Conservation (phyloP, 2,797 vertebrate species). For the Sylvilagus floridanus region DNA sequence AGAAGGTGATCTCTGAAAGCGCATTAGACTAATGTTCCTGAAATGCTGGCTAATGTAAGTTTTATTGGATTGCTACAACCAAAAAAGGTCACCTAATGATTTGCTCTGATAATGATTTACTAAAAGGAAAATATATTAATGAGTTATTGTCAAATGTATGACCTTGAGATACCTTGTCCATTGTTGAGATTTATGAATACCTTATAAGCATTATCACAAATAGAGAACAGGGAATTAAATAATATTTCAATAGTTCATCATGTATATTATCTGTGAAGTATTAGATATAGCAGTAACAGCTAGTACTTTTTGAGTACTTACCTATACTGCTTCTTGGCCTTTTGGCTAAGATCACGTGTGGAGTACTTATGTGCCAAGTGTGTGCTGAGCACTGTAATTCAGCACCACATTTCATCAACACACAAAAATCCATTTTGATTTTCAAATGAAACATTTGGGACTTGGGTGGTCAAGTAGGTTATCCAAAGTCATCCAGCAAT, state of each 20-base stretch:
- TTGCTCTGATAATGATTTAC: constrained; percentile 89
- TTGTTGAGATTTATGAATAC: constrained; percentile 83
- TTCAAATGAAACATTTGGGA: not conserved
- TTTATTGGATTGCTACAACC: constrained; percentile 91
- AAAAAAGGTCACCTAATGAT: constrained; percentile 89
- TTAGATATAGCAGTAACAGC: not conserved
- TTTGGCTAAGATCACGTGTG: too few species aligned
- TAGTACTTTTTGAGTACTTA: not conserved
- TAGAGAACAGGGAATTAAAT: constrained; percentile 71
- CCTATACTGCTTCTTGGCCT: too few species aligned
- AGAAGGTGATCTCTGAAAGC: constrained; percentile 95
- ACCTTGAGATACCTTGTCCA: constrained; percentile 86
- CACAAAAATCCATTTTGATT: not conserved
- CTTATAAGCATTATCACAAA: constrained; percentile 69
- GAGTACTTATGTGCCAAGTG: not conserved
- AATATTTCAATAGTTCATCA: not conserved
- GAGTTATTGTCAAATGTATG: constrained; percentile 84
- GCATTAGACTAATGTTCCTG: constrained; percentile 95
- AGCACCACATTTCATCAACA: not conserved
- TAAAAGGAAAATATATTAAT: constrained; percentile 88
- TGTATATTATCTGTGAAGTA: not conserved
- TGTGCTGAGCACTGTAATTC: not conserved
- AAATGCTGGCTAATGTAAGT: constrained; percentile 93
- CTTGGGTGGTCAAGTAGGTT: not conserved
- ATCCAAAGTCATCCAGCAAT: not conserved